Conservation (phyloP, 2,797 vertebrate genomes). For the Argya squamiceps region DNA sequence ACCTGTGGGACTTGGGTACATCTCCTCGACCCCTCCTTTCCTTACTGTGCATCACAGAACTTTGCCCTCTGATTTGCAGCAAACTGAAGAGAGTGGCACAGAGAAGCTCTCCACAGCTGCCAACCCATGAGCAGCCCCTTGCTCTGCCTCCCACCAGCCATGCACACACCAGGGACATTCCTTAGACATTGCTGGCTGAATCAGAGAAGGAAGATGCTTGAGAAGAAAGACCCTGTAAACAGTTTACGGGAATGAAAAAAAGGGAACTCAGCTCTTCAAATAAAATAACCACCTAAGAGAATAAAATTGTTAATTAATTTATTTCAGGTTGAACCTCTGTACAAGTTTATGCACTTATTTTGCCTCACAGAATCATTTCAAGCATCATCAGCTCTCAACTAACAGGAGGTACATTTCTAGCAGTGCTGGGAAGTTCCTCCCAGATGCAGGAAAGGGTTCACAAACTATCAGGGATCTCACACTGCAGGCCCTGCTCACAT, state of each 20-base stretch:
- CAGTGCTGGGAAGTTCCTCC: neutral
- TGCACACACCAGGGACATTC: neutral
- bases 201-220: neutral
- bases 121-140: neutral
- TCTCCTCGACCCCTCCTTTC: neutral
- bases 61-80: neutral
- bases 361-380: slow-evolving; percentile 36
- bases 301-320: slow-evolving; percentile 18
- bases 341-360: slow-evolving; percentile 54
- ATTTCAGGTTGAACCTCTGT: neutral
- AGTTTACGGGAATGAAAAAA: neutral
- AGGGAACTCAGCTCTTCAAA: neutral
- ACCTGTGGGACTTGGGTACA: neutral
- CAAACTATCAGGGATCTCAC: neutral
- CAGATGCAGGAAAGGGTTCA: neutral
- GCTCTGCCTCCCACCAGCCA: neutral
- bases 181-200: neutral
- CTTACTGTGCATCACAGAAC: neutral
- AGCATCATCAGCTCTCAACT: neutral
- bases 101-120: neutral
- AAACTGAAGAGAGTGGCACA: neutral
- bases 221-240: neutral
- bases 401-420: neutral
- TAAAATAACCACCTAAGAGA: neutral
- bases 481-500: too few species aligned